Conservation (phyloP, 2,113 vertebrate genomes). For the Otis tarda region DNA sequence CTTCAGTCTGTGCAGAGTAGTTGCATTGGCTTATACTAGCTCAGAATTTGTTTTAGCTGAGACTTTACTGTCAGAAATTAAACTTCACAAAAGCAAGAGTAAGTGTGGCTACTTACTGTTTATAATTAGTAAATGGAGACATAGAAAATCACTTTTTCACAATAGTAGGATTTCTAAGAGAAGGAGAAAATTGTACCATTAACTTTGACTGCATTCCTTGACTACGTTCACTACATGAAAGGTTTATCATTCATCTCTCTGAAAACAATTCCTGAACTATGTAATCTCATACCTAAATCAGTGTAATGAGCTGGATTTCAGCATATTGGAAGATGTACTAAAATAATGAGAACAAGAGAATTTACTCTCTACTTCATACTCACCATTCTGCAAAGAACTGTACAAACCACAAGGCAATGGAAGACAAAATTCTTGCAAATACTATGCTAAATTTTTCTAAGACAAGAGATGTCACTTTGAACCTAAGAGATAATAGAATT, state of each 20-base stretch:
- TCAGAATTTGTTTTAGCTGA: neutral
- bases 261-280: neutral
- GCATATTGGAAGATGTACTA: neutral
- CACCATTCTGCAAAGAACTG: neutral
- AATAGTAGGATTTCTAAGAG: neutral
- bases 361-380: neutral
- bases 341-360: neutral
- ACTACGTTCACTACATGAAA: neutral
- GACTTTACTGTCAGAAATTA: neutral
- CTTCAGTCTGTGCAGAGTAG: neutral
- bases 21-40: neutral
- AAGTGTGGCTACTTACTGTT: neutral
- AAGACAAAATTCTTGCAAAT: neutral
- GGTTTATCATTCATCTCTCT: neutral
- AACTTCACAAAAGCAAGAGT: neutral
- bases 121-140: neutral
- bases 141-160: neutral
- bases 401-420: neutral
- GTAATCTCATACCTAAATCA: neutral
- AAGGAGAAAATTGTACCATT: neutral
- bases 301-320: neutral
- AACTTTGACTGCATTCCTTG: neutral
- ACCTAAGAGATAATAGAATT: neutral
- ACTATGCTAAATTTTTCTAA: neutral
- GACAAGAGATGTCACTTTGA: neutral